phyloP scores from a whole-genome alignment of 2,113 vertebrate species.

The Carassius gibelio region DNA sequence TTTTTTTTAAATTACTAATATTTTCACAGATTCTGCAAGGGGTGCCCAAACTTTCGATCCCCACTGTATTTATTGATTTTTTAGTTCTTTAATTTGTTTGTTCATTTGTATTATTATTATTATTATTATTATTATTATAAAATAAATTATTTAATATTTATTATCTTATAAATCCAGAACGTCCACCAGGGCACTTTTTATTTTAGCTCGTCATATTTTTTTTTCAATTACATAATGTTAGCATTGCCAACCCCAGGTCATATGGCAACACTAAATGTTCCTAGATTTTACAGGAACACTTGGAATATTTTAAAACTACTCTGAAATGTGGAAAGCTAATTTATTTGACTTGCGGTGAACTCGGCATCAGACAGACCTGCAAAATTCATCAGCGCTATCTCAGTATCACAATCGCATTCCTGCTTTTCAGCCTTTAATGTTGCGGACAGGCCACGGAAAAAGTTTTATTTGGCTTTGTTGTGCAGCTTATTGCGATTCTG shows the following conservation, averaged over 20 bases:
- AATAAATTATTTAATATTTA: not conserved
- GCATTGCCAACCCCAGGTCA: not conserved
- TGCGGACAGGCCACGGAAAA: not conserved
- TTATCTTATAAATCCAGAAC: not conserved
- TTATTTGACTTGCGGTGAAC: slow-evolving; percentile 9
- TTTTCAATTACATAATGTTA: not conserved
- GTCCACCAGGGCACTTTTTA: not conserved
- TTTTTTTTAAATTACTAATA: too few relatives aligned
- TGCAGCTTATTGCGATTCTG: not conserved
- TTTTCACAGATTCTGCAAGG: too few relatives aligned
- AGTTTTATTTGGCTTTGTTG: slow-evolving; percentile 3
- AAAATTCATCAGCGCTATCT: slow-evolving; percentile 16
- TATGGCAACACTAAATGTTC: not conserved
- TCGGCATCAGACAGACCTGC: not conserved
- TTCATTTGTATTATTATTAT: not conserved
- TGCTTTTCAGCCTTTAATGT: slow-evolving; percentile 3
- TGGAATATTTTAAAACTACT: not conserved
- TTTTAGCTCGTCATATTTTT: not conserved
- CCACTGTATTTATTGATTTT: too few relatives aligned
- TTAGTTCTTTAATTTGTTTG: not conserved
- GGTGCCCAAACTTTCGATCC: too few relatives aligned
- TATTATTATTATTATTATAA: not conserved
- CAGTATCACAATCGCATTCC: not conserved
- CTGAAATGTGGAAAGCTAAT: slow-evolving; percentile 12
- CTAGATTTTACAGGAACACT: not conserved